A percentile compares a stretch with the other conserved stretches of the same genome.
Conservation (phyloP, 1,140 invertebrate genomes). For the Cecropterus lyciades region DNA sequence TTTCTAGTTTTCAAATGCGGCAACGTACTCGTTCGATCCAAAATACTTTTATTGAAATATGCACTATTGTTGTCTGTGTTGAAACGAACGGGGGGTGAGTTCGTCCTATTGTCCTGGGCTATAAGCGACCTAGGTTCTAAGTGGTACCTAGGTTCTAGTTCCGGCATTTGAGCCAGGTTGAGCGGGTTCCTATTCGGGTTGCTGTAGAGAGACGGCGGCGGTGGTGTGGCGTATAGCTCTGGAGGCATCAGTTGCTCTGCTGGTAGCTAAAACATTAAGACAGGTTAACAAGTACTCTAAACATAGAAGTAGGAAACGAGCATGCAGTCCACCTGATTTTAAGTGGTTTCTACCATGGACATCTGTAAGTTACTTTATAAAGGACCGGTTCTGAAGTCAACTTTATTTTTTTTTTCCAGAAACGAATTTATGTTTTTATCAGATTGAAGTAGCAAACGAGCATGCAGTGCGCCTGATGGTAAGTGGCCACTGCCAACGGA, state of each 20-base stretch:
- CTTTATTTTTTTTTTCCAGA: no score
- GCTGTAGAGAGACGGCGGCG: slow-evolving; percentile 60
- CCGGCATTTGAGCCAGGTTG: slow-evolving; percentile 64
- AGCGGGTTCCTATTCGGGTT: slow-evolving; percentile 61
- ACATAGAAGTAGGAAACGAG: no score
- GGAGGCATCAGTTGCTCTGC: slow-evolving; percentile 64
- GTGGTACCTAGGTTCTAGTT: slow-evolving; percentile 60
- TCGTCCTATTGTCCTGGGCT: slow-evolving; percentile 48
- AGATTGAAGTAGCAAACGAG: no score
- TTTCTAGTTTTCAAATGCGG: slow-evolving; percentile 59
- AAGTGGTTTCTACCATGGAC: no score
- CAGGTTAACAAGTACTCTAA: no score
- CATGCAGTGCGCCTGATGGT: no score
- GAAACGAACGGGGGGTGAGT: slow-evolving; percentile 64
- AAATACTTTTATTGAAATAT: slow-evolving; percentile 56
- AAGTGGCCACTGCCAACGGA: no score
- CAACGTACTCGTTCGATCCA: slow-evolving; percentile 58
- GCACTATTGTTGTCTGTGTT: slow-evolving; percentile 58
- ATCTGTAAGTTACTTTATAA: no score
- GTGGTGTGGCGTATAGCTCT: slow-evolving; percentile 54
- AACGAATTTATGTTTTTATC: no score
- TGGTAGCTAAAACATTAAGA: slow-evolving; percentile 50
- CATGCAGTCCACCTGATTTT: no score
- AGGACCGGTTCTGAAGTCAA: no score
- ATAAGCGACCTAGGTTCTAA: slow-evolving; percentile 48